Evolutionary conservation across 2,888 invertebrate species (phyloP).

Genomic region (Mythimna vitellina): DNA sequence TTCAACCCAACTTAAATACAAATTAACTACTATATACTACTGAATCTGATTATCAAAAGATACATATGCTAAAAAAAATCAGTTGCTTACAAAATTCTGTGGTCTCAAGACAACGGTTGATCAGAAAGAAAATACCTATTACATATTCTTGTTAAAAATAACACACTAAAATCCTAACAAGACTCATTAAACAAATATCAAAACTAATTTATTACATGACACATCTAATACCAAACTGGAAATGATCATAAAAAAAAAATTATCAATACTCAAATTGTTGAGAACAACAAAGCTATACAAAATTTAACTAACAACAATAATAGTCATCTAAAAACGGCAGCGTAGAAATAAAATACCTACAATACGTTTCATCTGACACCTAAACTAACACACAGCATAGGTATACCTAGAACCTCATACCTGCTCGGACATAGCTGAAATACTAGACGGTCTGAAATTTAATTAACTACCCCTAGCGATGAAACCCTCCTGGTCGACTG

Average conservation of each 20-base stretch:
- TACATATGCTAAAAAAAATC: background rate
- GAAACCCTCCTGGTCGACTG: constrained; percentile 70
- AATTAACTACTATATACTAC: no score
- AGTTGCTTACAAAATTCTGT: background rate
- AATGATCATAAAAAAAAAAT: background rate
- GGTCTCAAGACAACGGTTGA: background rate
- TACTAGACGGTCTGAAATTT: constrained; percentile 84
- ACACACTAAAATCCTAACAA: no score
- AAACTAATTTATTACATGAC: constrained; percentile 3
- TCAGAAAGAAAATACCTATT: background rate
- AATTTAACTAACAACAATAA: background rate
- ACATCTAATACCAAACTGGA: background rate
- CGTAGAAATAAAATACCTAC: constrained; percentile 6
- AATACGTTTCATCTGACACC: constrained; percentile 12
- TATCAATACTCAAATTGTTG: background rate
- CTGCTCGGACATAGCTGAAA: constrained; percentile 74
- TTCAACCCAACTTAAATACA: background rate
- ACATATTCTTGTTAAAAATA: no score
- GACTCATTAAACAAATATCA: background rate
- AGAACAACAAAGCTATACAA: background rate
- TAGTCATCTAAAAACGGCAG: background rate
- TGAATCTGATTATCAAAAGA: background rate
- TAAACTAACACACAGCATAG: constrained; percentile 29
- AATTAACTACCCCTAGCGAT: constrained; percentile 79
- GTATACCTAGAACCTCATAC: constrained; percentile 43